Conservation (phyloP, 2,113 vertebrate species). For the Scomber colias region DNA sequence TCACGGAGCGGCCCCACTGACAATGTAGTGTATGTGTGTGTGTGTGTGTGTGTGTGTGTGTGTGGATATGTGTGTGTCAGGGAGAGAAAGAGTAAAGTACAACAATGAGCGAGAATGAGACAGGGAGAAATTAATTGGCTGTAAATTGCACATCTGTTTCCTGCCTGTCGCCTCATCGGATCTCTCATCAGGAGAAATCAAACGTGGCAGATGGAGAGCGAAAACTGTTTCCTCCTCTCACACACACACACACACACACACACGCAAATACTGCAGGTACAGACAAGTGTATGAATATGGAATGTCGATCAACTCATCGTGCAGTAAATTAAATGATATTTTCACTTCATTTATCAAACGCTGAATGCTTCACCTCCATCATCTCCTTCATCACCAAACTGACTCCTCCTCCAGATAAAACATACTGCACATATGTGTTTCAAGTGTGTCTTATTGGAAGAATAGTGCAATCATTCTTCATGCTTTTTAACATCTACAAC, state of each 20-base stretch:
- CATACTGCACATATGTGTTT: too few relatives aligned
- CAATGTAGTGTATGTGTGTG: slow-evolving; percentile 3
- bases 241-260: not conserved
- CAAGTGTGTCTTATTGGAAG: too few relatives aligned
- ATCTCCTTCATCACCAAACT: not conserved
- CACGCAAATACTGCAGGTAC: slow-evolving; percentile 8
- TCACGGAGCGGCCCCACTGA: slow-evolving; percentile 1
- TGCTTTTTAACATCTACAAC: too few relatives aligned
- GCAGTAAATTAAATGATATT: not conserved
- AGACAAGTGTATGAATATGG: not conserved
- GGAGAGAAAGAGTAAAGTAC: not conserved
- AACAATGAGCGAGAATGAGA: not conserved
- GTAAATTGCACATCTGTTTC: slow-evolving; percentile 73
- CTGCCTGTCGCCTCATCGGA: slow-evolving; percentile 59
- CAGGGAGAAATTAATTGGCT: slow-evolving; percentile 58
- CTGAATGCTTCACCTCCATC: too few relatives aligned
- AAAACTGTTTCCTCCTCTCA: not conserved
- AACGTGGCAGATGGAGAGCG: slow-evolving; percentile 24
- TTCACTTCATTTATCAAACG: not conserved
- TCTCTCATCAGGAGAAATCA: slow-evolving; percentile 59
- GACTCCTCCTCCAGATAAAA: not conserved
- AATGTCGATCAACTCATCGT: not conserved
- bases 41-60: not conserved
- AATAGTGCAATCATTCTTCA: too few relatives aligned
- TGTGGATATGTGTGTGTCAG: not conserved